These are phyloP conservation scores for Phoenicopterus ruber DNA, from an alignment of 2,113 vertebrate species.

Conservation along the genomic window DNA sequence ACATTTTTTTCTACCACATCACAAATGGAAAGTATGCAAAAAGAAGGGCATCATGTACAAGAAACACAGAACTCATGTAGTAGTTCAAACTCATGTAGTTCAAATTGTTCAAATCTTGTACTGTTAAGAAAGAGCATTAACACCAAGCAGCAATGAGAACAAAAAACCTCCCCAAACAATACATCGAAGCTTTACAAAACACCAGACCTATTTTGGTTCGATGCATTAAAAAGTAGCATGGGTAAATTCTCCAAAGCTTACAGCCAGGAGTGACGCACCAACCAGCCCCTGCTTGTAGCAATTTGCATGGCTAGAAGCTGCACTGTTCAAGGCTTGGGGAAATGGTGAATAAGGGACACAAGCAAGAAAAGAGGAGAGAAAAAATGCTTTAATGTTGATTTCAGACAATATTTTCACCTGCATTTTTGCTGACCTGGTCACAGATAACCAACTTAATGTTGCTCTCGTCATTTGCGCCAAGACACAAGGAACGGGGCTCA, in stretches of 20 bases:
- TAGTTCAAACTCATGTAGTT: neutral
- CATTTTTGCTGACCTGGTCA: neutral
- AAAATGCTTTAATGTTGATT: neutral
- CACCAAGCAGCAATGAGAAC: neutral
- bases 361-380: neutral
- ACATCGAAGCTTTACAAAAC: neutral
- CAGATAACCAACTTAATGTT: neutral
- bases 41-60: conserved; percentile 3
- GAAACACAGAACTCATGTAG: neutral
- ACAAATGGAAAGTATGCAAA: conserved; percentile 15
- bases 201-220: neutral
- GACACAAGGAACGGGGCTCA: neutral
- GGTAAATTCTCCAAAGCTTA: neutral
- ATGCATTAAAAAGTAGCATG: neutral
- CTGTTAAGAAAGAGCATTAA: neutral
- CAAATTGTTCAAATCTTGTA: conserved; percentile 9
- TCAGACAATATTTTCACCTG: neutral
- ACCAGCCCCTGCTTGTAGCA: neutral
- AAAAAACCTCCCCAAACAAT: neutral
- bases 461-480: neutral
- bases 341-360: neutral
- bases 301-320: neutral
- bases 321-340: neutral
- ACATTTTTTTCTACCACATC: conserved; percentile 4
- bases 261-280: neutral